A percentile compares a stretch with the other conserved stretches of the same genome.
Evolutionary conservation across 1,140 invertebrate species (phyloP).

Genomic region (Hycleus phaleratus): DNA sequence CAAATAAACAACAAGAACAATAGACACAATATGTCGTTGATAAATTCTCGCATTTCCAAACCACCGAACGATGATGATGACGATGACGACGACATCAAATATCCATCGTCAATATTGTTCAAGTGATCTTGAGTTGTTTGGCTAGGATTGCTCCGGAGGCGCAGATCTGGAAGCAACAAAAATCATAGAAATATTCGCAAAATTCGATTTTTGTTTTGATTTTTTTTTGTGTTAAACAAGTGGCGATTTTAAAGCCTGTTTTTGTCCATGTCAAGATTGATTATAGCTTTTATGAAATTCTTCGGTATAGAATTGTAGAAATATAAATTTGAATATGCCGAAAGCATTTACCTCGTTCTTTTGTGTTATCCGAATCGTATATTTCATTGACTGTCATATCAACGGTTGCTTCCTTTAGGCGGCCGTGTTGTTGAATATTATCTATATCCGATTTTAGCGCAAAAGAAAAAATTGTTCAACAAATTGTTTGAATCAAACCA

Average conservation of each 20-base stretch:
- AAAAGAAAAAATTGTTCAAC: constrained; percentile 5
- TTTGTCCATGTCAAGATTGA: no score
- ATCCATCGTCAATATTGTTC: constrained; percentile 19
- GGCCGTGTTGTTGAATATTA: constrained; percentile 22
- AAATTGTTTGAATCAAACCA: constrained; percentile 7
- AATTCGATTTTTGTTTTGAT: no score
- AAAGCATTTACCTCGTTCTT: constrained; percentile 28
- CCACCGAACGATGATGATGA: background rate
- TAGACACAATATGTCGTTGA: background rate
- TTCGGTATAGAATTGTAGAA: background rate
- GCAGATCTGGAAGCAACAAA: constrained; percentile 25
- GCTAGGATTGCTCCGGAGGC: constrained; percentile 29
- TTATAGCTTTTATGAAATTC: no score
- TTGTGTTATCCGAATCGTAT: constrained; percentile 27
- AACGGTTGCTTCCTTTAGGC: constrained; percentile 22
- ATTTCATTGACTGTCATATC: constrained; percentile 28
- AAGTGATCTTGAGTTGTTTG: constrained; percentile 21
- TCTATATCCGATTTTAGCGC: constrained; percentile 9
- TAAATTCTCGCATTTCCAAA: background rate
- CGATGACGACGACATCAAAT: constrained; percentile 16
- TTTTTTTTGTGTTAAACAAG: no score
- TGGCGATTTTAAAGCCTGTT: no score
- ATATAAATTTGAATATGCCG: constrained; percentile 18
- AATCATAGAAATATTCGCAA: background rate
- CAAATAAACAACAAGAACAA: background rate